Base-by-base conservation (phyloP, 1,140 invertebrate species). In the Leptinotarsa texana region DNA sequence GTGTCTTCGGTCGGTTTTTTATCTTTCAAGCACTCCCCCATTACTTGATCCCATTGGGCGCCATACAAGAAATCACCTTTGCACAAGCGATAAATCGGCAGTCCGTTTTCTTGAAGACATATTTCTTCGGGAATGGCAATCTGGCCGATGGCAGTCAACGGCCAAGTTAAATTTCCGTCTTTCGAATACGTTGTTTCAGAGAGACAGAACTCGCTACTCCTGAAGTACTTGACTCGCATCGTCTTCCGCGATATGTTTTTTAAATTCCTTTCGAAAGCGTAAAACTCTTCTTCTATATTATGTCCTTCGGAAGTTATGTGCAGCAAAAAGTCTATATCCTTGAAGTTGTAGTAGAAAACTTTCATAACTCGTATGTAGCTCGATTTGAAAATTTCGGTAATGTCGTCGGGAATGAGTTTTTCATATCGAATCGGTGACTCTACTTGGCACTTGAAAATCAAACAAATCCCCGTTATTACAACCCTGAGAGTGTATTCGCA, bases 51-150 rank as follows among this genome's bases (percentile, higher is more conserved):
- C 88, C 88, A 89, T 13, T 76, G 49, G 69, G 85, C 84, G 42
- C 88, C 88, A 13, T 77, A 74, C 15, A 86, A 75, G 78, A 87
- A 88, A 69, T 86, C 84, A 18, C 88, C 88, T 15, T 63, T 42
- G 77, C 88, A 89, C 22, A 77, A 73, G 78, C 88, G 80, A 57
- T 83, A 87, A 4, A 88, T 85, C 42, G 88, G 87, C 48, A 87
- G 80, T 13, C 85, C 86, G 80, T 88, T 87, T 42, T 78, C 73
- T 83, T 87, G 87, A 71, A 88, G 82, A 75, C 88, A 88, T 67
- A 88, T 85, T 75, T 88, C 84, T 71, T 83, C 83, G 6, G 87
- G 86, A 8, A 87, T 83, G 62, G 84, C 80, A 73, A 84, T 85
- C 33, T 85, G 82, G 6, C 85, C 68, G 8, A 15, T 85, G 5